These are phyloP conservation scores for Sebastiscus tertius DNA, from an alignment of 2,797 vertebrate species.

Conservation along the genomic window DNA sequence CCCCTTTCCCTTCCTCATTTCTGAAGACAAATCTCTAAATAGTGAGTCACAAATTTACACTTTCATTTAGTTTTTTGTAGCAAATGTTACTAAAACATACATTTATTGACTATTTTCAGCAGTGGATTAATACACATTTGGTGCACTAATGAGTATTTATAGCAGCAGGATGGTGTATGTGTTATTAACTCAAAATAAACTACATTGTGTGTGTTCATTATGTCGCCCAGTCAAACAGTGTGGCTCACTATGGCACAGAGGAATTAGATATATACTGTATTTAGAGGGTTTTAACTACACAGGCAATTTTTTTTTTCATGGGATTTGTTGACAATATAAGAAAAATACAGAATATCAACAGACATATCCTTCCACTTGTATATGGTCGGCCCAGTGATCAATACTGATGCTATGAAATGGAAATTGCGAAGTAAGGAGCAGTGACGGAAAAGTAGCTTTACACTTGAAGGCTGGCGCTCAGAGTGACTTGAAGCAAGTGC, in stretches of 20 bases:
- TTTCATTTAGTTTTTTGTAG: background rate
- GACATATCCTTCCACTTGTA: background rate
- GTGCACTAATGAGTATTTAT: background rate
- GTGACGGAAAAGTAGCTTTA: slow-evolving; percentile 13
- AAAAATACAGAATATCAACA: slow-evolving; percentile 1
- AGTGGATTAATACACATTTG: background rate
- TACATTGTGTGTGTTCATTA: background rate
- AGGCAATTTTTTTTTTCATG: background rate
- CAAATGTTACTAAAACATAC: background rate
- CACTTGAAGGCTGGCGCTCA: slow-evolving; percentile 11
- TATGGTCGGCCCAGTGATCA: background rate
- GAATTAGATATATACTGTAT: background rate
- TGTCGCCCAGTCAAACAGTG: background rate
- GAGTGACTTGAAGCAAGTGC: slow-evolving; percentile 24
- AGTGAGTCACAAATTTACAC: background rate
- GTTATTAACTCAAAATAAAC: background rate
- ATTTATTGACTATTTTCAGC: background rate
- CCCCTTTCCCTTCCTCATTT: too few relatives aligned
- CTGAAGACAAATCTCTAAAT: background rate
- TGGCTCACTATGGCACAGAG: background rate
- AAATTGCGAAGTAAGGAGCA: slow-evolving; percentile 4
- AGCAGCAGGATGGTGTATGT: background rate
- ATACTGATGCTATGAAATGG: background rate
- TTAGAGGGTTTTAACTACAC: background rate
- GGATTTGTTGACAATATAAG: background rate